Evolutionary conservation across 2,888 invertebrate genomes (phyloP).

Genomic region (Luperina testacea): DNA sequence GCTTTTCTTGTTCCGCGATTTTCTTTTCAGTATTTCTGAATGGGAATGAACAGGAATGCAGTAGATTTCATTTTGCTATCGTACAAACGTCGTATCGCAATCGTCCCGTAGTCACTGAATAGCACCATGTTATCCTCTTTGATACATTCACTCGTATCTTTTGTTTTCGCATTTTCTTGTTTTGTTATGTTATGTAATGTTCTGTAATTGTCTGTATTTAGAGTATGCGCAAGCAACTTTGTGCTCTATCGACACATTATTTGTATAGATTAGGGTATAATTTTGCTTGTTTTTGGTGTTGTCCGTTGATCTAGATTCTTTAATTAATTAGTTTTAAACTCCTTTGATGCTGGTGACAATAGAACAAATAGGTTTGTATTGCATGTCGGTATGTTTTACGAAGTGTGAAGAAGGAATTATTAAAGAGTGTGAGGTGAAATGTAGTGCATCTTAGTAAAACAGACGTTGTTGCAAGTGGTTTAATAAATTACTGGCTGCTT

Average conservation of each 20-base stretch:
- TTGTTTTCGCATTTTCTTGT: constrained; percentile 67
- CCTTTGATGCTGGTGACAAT: constrained; percentile 68
- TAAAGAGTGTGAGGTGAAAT: constrained; percentile 58
- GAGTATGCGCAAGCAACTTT: constrained; percentile 52
- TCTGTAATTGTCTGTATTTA: constrained; percentile 67
- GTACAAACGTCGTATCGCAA: constrained; percentile 53
- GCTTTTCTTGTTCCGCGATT: not conserved
- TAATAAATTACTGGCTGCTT: constrained; percentile 51
- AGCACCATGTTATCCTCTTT: constrained; percentile 66
- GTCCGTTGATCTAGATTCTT: constrained; percentile 67
- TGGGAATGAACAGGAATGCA: not conserved
- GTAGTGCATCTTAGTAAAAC: constrained; percentile 49
- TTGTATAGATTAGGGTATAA: constrained; percentile 38
- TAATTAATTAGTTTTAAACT: constrained; percentile 71
- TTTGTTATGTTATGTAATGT: constrained; percentile 72
- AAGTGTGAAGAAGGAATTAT: constrained; percentile 63
- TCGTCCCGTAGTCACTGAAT: constrained; percentile 55
- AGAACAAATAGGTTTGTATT: constrained; percentile 61
- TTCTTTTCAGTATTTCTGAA: not conserved
- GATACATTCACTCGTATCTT: constrained; percentile 69
- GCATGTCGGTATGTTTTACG: constrained; percentile 60
- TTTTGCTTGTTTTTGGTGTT: constrained; percentile 47
- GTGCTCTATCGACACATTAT: constrained; percentile 45
- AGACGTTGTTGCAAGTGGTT: constrained; percentile 34
- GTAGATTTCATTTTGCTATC: not conserved